These are phyloP conservation scores for Spatula clypeata DNA, from an alignment of 2,797 vertebrate genomes.

Conservation along the genomic window DNA sequence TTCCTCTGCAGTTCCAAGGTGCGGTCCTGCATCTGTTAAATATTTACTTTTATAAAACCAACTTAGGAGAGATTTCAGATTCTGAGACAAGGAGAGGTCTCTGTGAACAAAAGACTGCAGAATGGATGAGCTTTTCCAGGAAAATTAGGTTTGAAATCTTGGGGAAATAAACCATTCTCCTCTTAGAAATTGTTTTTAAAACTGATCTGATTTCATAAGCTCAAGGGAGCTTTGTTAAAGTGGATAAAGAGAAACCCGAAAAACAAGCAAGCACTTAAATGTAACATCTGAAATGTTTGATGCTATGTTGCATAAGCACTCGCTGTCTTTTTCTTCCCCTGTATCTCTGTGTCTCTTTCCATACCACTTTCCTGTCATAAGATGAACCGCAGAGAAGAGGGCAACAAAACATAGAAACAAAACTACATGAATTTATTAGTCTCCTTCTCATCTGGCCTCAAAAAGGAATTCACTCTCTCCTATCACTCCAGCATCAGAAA, in stretches of 20 bases:
- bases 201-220: neutral
- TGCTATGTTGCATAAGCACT: neutral
- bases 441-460: neutral
- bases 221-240: slow-evolving; percentile 15
- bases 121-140: slow-evolving; percentile 18
- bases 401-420: neutral
- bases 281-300: neutral
- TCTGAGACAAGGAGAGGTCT: slow-evolving; percentile 5
- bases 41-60: slow-evolving; percentile 55
- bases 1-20: neutral
- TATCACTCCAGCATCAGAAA: neutral
- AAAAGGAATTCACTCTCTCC: neutral
- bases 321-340: neutral
- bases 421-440: neutral
- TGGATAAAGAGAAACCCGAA: slow-evolving; percentile 2
- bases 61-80: neutral
- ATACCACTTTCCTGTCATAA: neutral
- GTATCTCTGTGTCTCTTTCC: neutral
- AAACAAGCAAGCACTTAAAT: neutral
- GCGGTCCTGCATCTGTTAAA: slow-evolving; percentile 51
- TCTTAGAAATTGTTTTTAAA: slow-evolving; percentile 23
- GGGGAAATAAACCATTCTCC: neutral
- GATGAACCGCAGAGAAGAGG: neutral
- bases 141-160: slow-evolving; percentile 1
- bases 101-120: slow-evolving; percentile 5